phyloP scores from a whole-genome alignment of 2,888 invertebrate genomes.

The Plagodis pulveraria region DNA sequence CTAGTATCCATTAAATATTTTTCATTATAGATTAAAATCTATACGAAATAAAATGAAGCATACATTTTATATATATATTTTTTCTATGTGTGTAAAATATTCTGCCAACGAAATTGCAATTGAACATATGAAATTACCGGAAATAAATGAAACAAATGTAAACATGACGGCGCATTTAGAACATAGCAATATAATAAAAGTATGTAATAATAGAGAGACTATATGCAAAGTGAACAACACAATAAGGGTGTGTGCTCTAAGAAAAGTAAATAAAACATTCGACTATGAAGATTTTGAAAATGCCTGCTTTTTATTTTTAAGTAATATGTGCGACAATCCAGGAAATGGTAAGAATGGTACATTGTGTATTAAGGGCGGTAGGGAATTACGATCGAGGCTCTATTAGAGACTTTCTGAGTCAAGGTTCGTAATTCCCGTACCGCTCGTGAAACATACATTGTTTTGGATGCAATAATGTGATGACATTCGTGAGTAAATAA shows the following conservation, averaged over 20 bases:
- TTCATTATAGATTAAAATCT: no score
- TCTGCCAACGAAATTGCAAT: background rate
- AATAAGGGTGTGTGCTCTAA: constrained; percentile 48
- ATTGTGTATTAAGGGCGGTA: no score
- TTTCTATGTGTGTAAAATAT: no score
- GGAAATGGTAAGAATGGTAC: constrained; percentile 57
- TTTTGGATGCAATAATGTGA: no score
- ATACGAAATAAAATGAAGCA: no score
- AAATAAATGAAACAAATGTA: constrained; percentile 25
- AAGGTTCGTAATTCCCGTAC: no score
- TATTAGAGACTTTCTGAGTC: no score
- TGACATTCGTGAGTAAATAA: no score
- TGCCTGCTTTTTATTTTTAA: constrained; percentile 59
- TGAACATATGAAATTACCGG: constrained; percentile 27
- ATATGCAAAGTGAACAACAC: constrained; percentile 48
- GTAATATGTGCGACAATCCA: constrained; percentile 64
- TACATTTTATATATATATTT: no score
- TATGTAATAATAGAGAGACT: constrained; percentile 43
- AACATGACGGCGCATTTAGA: constrained; percentile 45
- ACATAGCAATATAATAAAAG: constrained; percentile 34
- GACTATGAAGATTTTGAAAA: constrained; percentile 57
- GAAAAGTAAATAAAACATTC: constrained; percentile 30
- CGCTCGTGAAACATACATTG: no score
- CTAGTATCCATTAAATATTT: no score
- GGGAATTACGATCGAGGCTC: no score